A percentile compares a stretch with the other conserved stretches of the same genome.
phyloP scores from a whole-genome alignment of 2,888 invertebrate species.

The Syrista parreyssii region DNA sequence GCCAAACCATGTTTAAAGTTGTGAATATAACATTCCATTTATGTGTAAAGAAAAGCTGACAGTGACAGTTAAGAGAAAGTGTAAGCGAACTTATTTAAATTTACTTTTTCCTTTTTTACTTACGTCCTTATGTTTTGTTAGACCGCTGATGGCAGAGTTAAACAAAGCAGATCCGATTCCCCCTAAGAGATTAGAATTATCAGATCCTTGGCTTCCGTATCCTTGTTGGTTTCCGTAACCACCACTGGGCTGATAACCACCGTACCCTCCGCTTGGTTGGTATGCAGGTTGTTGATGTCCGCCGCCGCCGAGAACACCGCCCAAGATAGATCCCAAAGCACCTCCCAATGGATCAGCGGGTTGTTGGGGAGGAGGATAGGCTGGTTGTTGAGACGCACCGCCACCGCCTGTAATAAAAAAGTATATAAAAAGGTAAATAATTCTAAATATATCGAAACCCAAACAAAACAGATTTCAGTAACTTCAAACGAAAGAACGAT shows the following conservation, averaged over 20 bases:
- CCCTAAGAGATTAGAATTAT: conserved; percentile 48
- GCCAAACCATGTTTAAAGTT: not conserved
- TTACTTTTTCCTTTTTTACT: conserved; percentile 33
- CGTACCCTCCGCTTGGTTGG: conserved; percentile 53
- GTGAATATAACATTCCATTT: not conserved
- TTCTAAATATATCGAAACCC: not conserved
- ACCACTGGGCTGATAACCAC: conserved; percentile 34
- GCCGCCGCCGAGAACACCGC: conserved; percentile 56
- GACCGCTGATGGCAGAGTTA: conserved; percentile 55
- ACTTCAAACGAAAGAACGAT: not conserved
- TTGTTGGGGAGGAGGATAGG: conserved; percentile 32
- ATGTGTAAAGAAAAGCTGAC: not conserved
- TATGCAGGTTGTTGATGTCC: conserved; percentile 47
- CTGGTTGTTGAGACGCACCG: conserved; percentile 26
- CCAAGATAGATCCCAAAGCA: conserved; percentile 52
- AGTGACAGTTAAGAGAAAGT: not conserved
- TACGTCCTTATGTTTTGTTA: conserved; percentile 55
- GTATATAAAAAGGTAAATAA: not conserved
- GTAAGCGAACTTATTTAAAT: not conserved
- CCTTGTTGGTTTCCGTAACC: conserved; percentile 38
- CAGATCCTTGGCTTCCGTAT: conserved; percentile 21
- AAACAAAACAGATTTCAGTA: not conserved
- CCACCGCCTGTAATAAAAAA: conserved; percentile 18
- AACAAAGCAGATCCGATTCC: conserved; percentile 53
- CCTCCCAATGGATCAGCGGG: conserved; percentile 48